Base-by-base conservation (phyloP, 2,113 vertebrate genomes). In the Herpailurus yagouaroundi region DNA sequence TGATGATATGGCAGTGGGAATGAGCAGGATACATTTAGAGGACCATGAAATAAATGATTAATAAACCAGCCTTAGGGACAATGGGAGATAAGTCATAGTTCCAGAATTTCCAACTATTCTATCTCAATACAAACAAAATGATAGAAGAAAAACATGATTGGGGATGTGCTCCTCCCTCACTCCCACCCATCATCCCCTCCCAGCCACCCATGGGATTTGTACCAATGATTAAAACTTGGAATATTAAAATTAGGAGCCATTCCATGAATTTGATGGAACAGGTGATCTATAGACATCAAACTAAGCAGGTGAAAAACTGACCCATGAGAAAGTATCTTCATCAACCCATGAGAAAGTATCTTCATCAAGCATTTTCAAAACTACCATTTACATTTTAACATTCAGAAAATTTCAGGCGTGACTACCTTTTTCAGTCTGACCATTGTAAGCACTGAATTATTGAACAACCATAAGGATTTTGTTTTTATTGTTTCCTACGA, bases 391-490 rank as follows among this genome's bases (percentile, higher is more conserved):
- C 82, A 88, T 74, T 50, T 92, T 76, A 80, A 89, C 31, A 31
- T 41, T 68, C 74, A 29, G 60, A 89, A 88, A 93, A n/a, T 18
- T 95, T 36, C 11, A 52, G 36, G 60, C 33, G 82, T 76, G 21
- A 84, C 57, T 89, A n/a, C 36, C 14, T 74, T 94, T 93, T 87
- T 71, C 36, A 63, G 21, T 57, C 52, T 60, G 21, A 77, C 29
- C 15, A 31, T 10, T 36, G 16, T 76, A 86, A 69, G 31, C 8
- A 33, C 27, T 33, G 1, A 64, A 66, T 86, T 74, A 84, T 55
- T 96, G 48, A 94, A 71, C 13, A 88, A 89, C 10, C 10, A 71
- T n/a, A 89, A 95, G n/a, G 9, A 52, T 50, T 91, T 80, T 57
- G 81, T 31, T 74, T 88, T 87, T 83, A 89, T 91, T 76, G 80